phyloP scores from a whole-genome alignment of 2,888 invertebrate genomes.

The Zelleria hepariella region DNA sequence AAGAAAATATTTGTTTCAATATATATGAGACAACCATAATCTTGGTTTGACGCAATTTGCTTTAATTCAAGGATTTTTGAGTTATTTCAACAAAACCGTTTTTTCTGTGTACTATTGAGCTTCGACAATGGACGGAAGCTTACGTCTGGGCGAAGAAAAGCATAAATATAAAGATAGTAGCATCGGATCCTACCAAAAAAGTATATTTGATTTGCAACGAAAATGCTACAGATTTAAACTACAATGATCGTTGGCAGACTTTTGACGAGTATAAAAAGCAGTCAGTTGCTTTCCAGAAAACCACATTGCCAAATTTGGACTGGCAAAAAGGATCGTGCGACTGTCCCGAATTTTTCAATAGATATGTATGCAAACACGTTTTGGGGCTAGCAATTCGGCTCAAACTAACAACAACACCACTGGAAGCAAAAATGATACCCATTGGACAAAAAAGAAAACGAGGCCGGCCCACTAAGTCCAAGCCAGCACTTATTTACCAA shows the following conservation, averaged over 20 bases:
- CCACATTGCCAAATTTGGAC: slow-evolving; percentile 7
- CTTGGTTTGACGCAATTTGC: no score
- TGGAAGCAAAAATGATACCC: slow-evolving; percentile 7
- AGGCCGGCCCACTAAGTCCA: slow-evolving; percentile 6
- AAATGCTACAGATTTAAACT: slow-evolving; percentile 10
- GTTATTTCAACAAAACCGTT: no score
- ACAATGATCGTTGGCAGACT: slow-evolving; percentile 9
- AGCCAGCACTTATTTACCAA: slow-evolving; percentile 10
- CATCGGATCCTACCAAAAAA: slow-evolving; percentile 10
- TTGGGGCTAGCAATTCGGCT: slow-evolving; percentile 11
- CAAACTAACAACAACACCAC: slow-evolving; percentile 6
- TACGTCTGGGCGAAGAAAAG: slow-evolving; percentile 9
- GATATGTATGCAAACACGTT: slow-evolving; percentile 12
- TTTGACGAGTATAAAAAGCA: slow-evolving; percentile 11
- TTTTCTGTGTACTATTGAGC: no score
- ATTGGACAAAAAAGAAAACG: slow-evolving; percentile 2
- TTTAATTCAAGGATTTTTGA: no score
- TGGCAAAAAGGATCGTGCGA: slow-evolving; percentile 13
- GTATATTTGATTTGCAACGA: slow-evolving; percentile 10
- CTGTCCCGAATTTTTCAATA: slow-evolving; percentile 14
- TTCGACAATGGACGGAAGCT: slow-evolving; percentile 8
- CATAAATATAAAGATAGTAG: slow-evolving; percentile 10
- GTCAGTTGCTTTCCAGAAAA: slow-evolving; percentile 10
- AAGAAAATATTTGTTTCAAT: no score
- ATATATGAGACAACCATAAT: no score